Base-by-base conservation (phyloP, 1,140 invertebrate species). In the Monochamus saltuarius region DNA sequence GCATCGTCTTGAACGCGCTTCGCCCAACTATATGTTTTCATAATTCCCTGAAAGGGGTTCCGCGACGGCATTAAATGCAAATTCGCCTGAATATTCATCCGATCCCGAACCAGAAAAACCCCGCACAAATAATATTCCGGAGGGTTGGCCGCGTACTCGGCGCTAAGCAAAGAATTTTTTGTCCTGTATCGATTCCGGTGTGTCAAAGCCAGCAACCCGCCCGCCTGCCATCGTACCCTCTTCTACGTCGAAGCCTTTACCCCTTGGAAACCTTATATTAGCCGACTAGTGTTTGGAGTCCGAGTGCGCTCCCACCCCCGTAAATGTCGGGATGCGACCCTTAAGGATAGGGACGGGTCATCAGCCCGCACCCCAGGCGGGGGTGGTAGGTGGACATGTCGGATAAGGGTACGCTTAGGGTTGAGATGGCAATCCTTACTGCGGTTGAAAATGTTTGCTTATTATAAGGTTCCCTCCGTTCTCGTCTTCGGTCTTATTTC, bases 251-350 rank as follows among this genome's bases (percentile, higher is more conserved):
- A 53, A 61, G 59, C 43, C 47, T 61, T 45, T 53, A 58, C 65
- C 66, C 65, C 65, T 61, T 65, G 62, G 68, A 70, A 70, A 70
- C 68, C 66, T 68, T 70, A 70, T 70, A 70, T 70, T 70, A 68
- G 61, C 63, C 13, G 17, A 17, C 45, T 59, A 67, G 66, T 65
- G 64, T 62, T 61, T 52, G 63, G 65, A 67, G 65, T 65, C 65
- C 67, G 65, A 56, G 64, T 66, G 54, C 62, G 37, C 56, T 53
- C 40, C 52, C 53, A 39, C 36, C 62, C 62, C 50, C 47, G 58
- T 49, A 56, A 29, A 29, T 29, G 22, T 29, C 56, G 56, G 64
- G 62, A 56, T 64, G 52, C 67, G 61, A 67, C 59, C 66, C 66
- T 69, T 56, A 61, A 68, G 61, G 64, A 68, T 64, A 66, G 68